Evolutionary conservation across 30 jellyfish, hydroid and myxozoan genomes (phyloP).

Genomic region (Cassiopea andromeda): DNA sequence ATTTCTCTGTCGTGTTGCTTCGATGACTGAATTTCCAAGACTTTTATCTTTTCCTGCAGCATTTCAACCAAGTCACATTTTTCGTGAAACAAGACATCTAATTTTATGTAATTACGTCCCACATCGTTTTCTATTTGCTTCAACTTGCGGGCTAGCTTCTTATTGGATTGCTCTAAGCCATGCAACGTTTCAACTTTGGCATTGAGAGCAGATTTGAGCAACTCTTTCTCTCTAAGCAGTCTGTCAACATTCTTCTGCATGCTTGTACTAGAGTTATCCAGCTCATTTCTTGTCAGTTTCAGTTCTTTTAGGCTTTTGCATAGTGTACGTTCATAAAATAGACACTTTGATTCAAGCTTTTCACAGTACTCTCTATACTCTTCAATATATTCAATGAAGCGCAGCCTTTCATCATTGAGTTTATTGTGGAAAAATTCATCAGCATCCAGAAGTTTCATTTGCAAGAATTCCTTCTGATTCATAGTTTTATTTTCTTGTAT

Average conservation of each 20-base stretch:
- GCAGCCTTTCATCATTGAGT: not conserved
- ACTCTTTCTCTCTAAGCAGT: not conserved
- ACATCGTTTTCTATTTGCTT: not conserved
- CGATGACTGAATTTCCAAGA: too few relatives aligned
- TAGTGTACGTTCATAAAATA: not conserved
- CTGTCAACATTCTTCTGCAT: not conserved
- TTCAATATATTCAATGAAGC: not conserved
- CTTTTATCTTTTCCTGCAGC: too few relatives aligned
- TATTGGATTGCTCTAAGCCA: not conserved
- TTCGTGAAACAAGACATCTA: too few relatives aligned
- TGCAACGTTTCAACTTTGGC: constrained; percentile 1
- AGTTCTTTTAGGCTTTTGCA: not conserved
- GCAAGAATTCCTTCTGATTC: not conserved
- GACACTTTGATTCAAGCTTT: not conserved
- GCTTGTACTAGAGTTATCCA: not conserved
- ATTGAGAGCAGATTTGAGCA: not conserved
- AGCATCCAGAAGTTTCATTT: constrained; percentile 6
- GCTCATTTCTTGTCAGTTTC: not conserved
- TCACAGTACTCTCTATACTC: not conserved
- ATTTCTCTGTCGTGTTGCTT: too few relatives aligned
- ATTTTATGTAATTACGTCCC: not conserved
- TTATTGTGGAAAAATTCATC: not conserved
- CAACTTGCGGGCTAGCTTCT: not conserved
- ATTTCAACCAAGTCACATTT: too few relatives aligned
- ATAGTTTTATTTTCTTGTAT: not conserved